Conservation (phyloP, 2,888 invertebrate species). For the Leucoma salicis region DNA sequence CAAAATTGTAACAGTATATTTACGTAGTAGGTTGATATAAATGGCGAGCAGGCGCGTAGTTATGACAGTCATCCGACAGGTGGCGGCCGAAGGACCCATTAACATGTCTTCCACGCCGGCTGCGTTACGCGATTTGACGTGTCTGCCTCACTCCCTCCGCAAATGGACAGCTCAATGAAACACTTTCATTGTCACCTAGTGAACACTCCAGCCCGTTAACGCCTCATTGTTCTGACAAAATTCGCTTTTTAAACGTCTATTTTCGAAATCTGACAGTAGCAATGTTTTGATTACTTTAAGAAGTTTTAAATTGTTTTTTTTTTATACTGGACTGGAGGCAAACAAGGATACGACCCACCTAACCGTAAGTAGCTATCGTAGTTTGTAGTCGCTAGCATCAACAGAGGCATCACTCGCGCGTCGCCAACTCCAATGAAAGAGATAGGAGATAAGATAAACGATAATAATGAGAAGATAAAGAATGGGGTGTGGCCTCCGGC, state of each 20-base stretch:
- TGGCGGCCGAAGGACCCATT: conserved; percentile 59
- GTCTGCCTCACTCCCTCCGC: conserved; percentile 28
- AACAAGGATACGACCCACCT: too few relatives aligned
- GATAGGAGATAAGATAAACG: too few relatives aligned
- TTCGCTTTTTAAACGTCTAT: conserved; percentile 8
- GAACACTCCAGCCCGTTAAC: conserved; percentile 36
- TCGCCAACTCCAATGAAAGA: too few relatives aligned
- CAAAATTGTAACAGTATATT: conserved; percentile 16
- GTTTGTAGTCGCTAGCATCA: too few relatives aligned
- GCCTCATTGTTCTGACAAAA: conserved; percentile 33
- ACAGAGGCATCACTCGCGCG: too few relatives aligned
- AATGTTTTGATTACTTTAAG: background rate
- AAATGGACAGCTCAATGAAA: conserved; percentile 52
- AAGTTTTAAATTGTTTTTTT: background rate
- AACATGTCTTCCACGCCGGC: conserved; percentile 51
- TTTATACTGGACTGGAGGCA: too few relatives aligned
- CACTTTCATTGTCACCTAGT: conserved; percentile 46
- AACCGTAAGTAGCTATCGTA: too few relatives aligned
- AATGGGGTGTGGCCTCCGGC: too few relatives aligned
- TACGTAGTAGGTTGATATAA: conserved; percentile 38
- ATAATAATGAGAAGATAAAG: too few relatives aligned
- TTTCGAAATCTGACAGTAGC: background rate
- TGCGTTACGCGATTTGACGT: conserved; percentile 42
- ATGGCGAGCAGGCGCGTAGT: conserved; percentile 38
- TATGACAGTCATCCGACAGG: conserved; percentile 72